Percentiles rank a stretch among this genome's conserved stretches.
These are phyloP conservation scores for Rhogogaster chlorosoma DNA, from an alignment of 2,888 invertebrate species.

Conservation along the genomic window DNA sequence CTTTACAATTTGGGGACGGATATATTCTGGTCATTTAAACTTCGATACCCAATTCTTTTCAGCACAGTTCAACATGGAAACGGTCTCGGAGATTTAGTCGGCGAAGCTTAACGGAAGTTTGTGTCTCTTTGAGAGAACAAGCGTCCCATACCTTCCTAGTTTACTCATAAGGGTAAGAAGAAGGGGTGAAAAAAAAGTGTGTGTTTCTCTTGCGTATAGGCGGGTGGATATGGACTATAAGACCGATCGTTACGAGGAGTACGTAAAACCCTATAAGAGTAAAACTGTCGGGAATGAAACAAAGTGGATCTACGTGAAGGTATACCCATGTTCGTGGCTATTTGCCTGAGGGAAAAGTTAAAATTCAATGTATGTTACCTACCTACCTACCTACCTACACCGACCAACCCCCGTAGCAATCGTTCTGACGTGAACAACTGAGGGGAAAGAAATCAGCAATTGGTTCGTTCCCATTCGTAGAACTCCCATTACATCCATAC, in stretches of 20 bases:
- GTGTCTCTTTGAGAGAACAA: too few species aligned
- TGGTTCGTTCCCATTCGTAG: background rate
- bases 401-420: background rate
- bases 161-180: background rate
- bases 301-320: constrained; percentile 30
- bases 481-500: background rate
- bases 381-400: background rate
- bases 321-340: background rate
- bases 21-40: background rate
- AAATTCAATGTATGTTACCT: constrained; percentile 28
- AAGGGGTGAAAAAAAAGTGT: background rate
- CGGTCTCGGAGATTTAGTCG: background rate
- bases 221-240: constrained; percentile 30
- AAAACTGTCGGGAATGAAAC: constrained; percentile 38
- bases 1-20: background rate
- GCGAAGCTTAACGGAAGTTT: too few species aligned
- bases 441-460: background rate
- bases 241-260: constrained; percentile 6
- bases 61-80: background rate
- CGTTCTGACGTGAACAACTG: constrained; percentile 5
- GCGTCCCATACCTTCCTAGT: background rate
- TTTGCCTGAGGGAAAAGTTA: background rate
- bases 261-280: constrained; percentile 10
- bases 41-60: background rate
- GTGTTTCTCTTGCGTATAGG: background rate